Evolutionary conservation across 2,113 vertebrate species (phyloP).

Genomic region (Anser cygnoides): DNA sequence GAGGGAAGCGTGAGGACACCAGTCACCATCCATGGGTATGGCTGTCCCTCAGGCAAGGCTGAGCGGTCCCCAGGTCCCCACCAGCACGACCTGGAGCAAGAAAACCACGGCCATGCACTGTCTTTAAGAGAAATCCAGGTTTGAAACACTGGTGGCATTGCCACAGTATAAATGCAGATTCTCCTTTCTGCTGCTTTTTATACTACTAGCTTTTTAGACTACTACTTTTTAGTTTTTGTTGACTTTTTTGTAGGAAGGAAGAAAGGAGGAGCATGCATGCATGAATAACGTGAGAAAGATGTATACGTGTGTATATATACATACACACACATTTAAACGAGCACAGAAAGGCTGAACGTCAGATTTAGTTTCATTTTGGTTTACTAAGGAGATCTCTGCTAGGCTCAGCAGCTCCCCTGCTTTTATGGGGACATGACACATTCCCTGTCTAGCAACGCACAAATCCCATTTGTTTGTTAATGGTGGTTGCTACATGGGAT

Average conservation of each 20-base stretch:
- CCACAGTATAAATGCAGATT: background rate
- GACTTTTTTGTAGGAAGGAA: background rate
- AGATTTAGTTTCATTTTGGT: background rate
- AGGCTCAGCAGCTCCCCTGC: background rate
- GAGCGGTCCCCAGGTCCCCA: background rate
- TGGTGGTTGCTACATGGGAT: background rate
- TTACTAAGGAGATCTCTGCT: background rate
- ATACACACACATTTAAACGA: background rate
- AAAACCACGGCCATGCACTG: background rate
- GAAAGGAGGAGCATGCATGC: background rate
- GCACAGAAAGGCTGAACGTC: background rate
- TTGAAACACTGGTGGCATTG: background rate
- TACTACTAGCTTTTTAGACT: background rate
- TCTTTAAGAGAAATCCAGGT: background rate
- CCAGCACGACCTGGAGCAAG: accelerated
- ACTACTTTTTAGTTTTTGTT: background rate
- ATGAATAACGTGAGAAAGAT: background rate
- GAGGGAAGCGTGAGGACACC: background rate
- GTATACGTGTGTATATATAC: accelerated
- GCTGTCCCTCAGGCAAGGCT: background rate
- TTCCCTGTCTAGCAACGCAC: background rate
- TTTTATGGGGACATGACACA: background rate
- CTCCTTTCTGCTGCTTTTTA: background rate
- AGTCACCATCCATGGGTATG: background rate
- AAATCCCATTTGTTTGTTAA: background rate